These are phyloP conservation scores for Amphiprion ocellaris DNA, from an alignment of 2,113 vertebrate species.

Conservation along the genomic window DNA sequence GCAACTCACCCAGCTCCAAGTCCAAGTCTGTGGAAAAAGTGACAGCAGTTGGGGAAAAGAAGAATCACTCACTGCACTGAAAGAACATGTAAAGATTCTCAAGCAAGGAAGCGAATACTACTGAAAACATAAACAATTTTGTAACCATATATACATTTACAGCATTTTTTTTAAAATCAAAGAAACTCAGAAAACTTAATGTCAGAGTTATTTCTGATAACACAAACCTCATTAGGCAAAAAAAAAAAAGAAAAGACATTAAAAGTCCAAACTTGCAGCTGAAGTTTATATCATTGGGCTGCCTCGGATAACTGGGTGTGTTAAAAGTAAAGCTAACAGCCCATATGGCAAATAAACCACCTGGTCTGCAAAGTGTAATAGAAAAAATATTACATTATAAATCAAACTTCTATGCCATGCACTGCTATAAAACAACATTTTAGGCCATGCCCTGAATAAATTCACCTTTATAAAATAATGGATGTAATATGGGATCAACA, in stretches of 20 bases:
- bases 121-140: not conserved
- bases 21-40: conserved; percentile 82
- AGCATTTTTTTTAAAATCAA: not conserved
- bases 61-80: conserved; percentile 28
- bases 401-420: not conserved
- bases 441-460: conserved; percentile 1
- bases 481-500: not conserved
- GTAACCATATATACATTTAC: no score
- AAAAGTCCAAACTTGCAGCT: conserved; percentile 6
- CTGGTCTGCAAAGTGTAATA: conserved; percentile 23
- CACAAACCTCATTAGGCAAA: not conserved
- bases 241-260: conserved; percentile 7
- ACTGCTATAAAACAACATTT: conserved; percentile 17
- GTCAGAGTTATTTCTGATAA: no score
- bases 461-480: conserved; percentile 17
- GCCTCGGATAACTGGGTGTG: conserved; percentile 21
- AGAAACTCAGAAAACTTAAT: no score
- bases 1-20: conserved; percentile 78
- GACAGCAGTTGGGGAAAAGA: conserved; percentile 44
- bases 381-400: conserved; percentile 36
- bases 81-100: conserved; percentile 11
- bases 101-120: not conserved
- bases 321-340: conserved; percentile 35
- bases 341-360: conserved; percentile 46
- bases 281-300: conserved; percentile 36